Evolutionary conservation across 2,797 vertebrate genomes (phyloP).

Genomic region (Graptemys geographica): DNA sequence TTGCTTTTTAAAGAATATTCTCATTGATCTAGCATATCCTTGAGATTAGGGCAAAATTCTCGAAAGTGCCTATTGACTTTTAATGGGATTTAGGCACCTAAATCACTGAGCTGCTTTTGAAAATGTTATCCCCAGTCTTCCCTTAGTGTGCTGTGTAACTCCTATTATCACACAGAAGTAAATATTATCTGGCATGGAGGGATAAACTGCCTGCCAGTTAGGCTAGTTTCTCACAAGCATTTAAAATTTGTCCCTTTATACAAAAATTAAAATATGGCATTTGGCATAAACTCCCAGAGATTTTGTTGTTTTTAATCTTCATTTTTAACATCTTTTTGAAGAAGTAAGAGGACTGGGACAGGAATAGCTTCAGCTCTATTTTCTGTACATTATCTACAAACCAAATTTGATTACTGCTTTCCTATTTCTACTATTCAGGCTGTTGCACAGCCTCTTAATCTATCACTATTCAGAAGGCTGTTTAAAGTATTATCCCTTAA

Average conservation of each 20-base stretch:
- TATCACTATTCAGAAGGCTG: background rate
- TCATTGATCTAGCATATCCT: background rate
- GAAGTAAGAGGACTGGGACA: background rate
- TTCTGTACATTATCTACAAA: conserved; percentile 22
- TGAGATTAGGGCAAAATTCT: background rate
- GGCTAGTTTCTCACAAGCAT: conserved; percentile 64
- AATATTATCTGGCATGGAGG: background rate
- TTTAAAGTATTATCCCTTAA: background rate
- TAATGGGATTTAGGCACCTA: conserved; percentile 45
- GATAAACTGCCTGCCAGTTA: conserved; percentile 65
- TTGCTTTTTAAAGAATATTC: background rate
- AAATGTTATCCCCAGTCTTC: conserved; percentile 20
- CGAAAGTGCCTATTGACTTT: conserved; percentile 24
- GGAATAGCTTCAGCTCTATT: conserved; percentile 40
- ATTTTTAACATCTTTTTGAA: conserved; percentile 45
- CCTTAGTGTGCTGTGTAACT: conserved; percentile 47
- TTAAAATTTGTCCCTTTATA: background rate
- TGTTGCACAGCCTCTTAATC: background rate
- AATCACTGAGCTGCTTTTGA: conserved; percentile 39
- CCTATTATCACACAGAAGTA: conserved; percentile 56
- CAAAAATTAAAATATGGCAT: conserved; percentile 67
- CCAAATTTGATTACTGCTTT: conserved; percentile 6
- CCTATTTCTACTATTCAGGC: background rate
- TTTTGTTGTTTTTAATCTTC: conserved; percentile 28
- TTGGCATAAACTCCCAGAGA: conserved; percentile 41